These are phyloP conservation scores for Pangasius macronema DNA, from an alignment of 2,797 vertebrate genomes.

Conservation along the genomic window DNA sequence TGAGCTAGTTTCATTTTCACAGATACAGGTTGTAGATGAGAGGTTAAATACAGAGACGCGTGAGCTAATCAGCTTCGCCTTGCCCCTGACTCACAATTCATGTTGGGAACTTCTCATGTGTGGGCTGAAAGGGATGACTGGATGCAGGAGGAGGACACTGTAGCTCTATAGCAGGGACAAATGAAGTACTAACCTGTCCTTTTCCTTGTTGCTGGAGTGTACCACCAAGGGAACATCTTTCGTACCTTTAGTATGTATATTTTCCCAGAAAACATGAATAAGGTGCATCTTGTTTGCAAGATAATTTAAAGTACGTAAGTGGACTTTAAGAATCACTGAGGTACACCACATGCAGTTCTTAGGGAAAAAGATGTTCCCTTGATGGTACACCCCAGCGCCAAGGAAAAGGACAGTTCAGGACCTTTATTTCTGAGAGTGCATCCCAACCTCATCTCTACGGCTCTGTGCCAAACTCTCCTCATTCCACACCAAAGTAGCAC, in stretches of 20 bases:
- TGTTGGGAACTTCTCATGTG: neutral
- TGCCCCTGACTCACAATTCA: neutral
- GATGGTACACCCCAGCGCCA: neutral
- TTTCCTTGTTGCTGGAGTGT: neutral
- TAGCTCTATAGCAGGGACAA: neutral
- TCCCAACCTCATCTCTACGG: neutral
- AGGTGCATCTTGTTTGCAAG: neutral
- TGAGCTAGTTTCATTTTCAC: neutral
- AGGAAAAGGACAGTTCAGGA: neutral
- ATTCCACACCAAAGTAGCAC: neutral
- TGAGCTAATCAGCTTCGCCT: neutral
- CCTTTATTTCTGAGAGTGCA: neutral
- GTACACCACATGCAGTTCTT: neutral
- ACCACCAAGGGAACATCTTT: neutral
- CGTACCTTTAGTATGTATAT: neutral
- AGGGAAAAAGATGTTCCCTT: neutral
- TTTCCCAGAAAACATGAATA: neutral
- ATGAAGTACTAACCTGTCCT: neutral
- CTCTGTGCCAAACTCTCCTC: neutral
- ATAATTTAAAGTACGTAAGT: neutral
- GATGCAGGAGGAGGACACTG: neutral
- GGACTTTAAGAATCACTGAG: neutral
- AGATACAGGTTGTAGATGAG: neutral
- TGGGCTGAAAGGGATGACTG: neutral
- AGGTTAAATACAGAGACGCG: neutral